phyloP scores from a whole-genome alignment of 2,797 vertebrate species.

The Schizothorax lantsangensis region DNA sequence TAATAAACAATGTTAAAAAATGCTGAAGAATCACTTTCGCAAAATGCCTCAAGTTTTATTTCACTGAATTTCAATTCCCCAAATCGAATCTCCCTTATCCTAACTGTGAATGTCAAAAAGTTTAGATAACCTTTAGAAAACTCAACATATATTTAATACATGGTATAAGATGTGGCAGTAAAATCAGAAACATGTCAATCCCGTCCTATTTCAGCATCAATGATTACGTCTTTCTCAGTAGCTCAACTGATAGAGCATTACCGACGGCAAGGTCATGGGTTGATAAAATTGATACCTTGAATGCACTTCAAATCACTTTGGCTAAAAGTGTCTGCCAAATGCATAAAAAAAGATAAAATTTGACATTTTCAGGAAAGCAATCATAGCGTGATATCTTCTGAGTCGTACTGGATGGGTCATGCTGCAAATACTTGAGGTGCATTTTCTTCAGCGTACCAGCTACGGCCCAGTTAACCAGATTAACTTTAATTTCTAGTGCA shows the following conservation, averaged over 20 bases:
- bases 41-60: not conserved
- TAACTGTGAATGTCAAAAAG: conserved; percentile 12
- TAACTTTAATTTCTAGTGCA: conserved; percentile 16
- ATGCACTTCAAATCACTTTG: not conserved
- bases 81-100: not conserved
- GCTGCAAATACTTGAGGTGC: not conserved
- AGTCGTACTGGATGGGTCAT: not conserved
- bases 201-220: not conserved
- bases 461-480: conserved; percentile 33
- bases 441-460: not conserved
- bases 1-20: not conserved
- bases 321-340: not conserved
- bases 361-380: not conserved
- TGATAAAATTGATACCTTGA: not conserved
- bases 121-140: conserved; percentile 21
- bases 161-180: not conserved
- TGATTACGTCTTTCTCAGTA: conserved; percentile 11
- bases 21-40: not conserved
- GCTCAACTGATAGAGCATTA: not conserved
- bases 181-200: not conserved
- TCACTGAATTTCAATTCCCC: not conserved
- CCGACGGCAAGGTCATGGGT: not conserved
- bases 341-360: conserved; percentile 12
- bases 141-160: not conserved
- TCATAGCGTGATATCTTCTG: conserved; percentile 12